Percentiles rank a stretch among this genome's conserved stretches.
phyloP scores from a whole-genome alignment of 2,113 vertebrate species.

The Taurulus bubalis region DNA sequence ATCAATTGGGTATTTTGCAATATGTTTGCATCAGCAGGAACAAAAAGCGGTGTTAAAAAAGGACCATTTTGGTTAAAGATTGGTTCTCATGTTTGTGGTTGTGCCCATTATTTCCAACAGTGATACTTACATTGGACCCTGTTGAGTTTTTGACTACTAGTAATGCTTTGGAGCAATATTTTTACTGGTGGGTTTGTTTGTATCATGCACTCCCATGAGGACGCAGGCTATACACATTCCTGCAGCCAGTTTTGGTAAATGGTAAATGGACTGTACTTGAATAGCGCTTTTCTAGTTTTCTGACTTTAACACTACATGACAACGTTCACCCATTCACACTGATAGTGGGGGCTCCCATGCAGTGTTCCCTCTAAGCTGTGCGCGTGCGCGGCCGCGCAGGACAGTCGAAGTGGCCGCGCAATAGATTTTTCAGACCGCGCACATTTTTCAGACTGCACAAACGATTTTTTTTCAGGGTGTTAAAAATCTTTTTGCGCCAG shows the following conservation, averaged over 20 bases:
- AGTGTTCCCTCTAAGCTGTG: no score
- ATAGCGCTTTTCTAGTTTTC: no score
- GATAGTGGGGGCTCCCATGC: no score
- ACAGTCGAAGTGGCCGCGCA: no score
- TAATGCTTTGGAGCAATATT: neutral
- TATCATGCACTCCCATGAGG: neutral
- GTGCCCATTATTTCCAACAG: neutral
- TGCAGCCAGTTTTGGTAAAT: no score
- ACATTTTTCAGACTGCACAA: no score
- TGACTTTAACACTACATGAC: neutral
- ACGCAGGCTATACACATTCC: neutral
- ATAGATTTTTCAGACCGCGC: no score
- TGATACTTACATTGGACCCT: neutral
- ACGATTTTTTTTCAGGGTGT: no score
- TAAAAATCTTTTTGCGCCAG: no score
- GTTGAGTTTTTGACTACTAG: neutral
- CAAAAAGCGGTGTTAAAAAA: neutral
- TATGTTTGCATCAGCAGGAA: neutral
- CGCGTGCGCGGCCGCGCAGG: no score
- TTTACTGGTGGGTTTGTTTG: neutral
- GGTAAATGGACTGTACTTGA: no score
- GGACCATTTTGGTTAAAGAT: neutral
- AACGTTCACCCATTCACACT: neutral
- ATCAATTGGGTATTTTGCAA: slow-evolving; percentile 3
- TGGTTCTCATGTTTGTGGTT: neutral